These are phyloP conservation scores for Masticophis lateralis DNA, from an alignment of 2,797 vertebrate species.

Conservation along the genomic window DNA sequence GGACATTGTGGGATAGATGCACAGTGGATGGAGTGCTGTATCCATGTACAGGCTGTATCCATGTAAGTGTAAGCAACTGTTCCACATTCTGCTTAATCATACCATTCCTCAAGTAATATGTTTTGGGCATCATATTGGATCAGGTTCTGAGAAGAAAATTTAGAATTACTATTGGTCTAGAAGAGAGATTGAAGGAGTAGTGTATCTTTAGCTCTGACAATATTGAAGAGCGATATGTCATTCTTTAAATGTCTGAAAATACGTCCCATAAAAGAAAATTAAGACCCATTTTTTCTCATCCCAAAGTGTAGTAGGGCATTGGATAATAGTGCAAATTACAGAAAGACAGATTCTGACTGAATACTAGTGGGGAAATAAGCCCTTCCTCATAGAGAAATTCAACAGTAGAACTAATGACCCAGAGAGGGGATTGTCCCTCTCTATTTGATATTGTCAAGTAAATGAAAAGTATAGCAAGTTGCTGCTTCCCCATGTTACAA, in stretches of 20 bases:
- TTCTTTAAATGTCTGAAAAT: not conserved
- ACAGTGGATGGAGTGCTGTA: not conserved
- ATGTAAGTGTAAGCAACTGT: not conserved
- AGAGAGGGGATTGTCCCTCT: not conserved
- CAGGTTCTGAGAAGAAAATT: not conserved
- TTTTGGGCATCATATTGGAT: not conserved
- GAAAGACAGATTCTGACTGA: not conserved
- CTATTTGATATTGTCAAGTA: not conserved
- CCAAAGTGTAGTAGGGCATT: not conserved
- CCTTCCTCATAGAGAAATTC: not conserved
- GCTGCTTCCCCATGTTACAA: not conserved
- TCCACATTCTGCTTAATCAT: not conserved
- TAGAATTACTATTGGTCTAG: not conserved
- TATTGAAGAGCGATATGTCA: not conserved
- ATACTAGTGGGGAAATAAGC: not conserved
- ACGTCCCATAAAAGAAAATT: not conserved
- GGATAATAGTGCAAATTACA: not conserved
- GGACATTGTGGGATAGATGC: not conserved
- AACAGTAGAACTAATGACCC: not conserved
- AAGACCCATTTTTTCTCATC: not conserved
- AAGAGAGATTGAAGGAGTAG: not conserved
- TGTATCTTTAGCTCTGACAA: not conserved
- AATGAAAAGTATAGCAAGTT: not conserved
- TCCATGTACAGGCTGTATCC: not conserved
- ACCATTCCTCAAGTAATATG: not conserved